Evolutionary conservation across 2,888 invertebrate species (phyloP).

Genomic region (Cosmia trapezina): DNA sequence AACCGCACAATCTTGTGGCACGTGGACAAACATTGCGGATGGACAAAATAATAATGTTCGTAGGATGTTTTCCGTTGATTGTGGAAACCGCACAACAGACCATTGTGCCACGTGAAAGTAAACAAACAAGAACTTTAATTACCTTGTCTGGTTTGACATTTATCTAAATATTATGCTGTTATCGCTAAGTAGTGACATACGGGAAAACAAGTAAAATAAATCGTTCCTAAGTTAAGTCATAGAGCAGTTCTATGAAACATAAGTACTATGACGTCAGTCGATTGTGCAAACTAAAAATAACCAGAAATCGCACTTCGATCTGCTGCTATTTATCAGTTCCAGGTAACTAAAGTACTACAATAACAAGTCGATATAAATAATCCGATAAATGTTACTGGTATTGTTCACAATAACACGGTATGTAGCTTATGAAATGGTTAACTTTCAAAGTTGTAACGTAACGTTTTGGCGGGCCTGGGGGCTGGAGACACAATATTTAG

Average conservation of each 20-base stretch:
- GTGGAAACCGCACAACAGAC: slow-evolving; percentile 47
- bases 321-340: slow-evolving; percentile 71
- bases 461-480: neutral
- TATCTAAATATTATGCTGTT: slow-evolving; percentile 49
- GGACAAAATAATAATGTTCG: slow-evolving; percentile 15
- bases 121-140: slow-evolving; percentile 51
- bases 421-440: slow-evolving; percentile 8
- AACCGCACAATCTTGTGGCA: slow-evolving; percentile 19
- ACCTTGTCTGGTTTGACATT: slow-evolving; percentile 45
- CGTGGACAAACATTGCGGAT: slow-evolving; percentile 40
- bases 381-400: slow-evolving; percentile 38
- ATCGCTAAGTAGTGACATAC: slow-evolving; percentile 43
- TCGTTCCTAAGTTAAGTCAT: slow-evolving; percentile 44
- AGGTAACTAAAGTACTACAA: slow-evolving; percentile 62
- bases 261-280: slow-evolving; percentile 69
- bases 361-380: slow-evolving; percentile 47
- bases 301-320: slow-evolving; percentile 68
- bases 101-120: slow-evolving; percentile 44
- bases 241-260: slow-evolving; percentile 54
- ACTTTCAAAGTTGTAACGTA: slow-evolving; percentile 17
- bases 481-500: slow-evolving; percentile 1
- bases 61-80: slow-evolving; percentile 33
- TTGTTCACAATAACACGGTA: slow-evolving; percentile 32
- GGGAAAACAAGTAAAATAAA: slow-evolving; percentile 49
- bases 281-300: slow-evolving; percentile 71